Conservation (phyloP, 2,797 vertebrate genomes). For the Malacoraja senta region DNA sequence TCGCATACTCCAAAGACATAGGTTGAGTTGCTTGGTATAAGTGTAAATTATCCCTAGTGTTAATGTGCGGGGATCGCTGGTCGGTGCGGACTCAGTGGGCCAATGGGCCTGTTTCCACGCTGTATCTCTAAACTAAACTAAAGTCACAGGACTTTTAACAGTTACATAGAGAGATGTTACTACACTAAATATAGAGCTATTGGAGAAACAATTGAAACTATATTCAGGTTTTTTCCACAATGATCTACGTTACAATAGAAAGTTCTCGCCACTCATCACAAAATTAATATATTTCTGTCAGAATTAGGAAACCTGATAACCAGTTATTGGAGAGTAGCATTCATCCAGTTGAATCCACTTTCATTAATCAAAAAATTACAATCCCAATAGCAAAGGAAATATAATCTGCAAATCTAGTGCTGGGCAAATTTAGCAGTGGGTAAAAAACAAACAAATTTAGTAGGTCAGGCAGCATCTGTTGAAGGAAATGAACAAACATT, state of each 20-base stretch:
- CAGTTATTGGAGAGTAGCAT: not conserved
- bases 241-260: not conserved
- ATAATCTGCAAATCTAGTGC: not conserved
- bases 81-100: too few species aligned
- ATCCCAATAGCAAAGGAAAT: not conserved
- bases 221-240: not conserved
- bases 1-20: too few species aligned
- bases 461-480: too few species aligned
- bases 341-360: not conserved
- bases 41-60: too few species aligned
- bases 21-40: too few species aligned
- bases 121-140: too few species aligned
- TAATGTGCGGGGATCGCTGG: too few species aligned
- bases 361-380: not conserved
- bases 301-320: not conserved
- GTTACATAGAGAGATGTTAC: not conserved
- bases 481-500: too few species aligned
- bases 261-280: not conserved
- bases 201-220: not conserved
- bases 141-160: not conserved
- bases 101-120: too few species aligned
- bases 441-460: too few species aligned
- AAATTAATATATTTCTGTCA: not conserved
- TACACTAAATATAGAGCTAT: not conserved
- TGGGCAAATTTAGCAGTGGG: not conserved